A percentile compares a stretch with the other conserved stretches of the same genome.
These are phyloP conservation scores for Calonectris borealis DNA, from an alignment of 2,113 vertebrate genomes.

Conservation along the genomic window DNA sequence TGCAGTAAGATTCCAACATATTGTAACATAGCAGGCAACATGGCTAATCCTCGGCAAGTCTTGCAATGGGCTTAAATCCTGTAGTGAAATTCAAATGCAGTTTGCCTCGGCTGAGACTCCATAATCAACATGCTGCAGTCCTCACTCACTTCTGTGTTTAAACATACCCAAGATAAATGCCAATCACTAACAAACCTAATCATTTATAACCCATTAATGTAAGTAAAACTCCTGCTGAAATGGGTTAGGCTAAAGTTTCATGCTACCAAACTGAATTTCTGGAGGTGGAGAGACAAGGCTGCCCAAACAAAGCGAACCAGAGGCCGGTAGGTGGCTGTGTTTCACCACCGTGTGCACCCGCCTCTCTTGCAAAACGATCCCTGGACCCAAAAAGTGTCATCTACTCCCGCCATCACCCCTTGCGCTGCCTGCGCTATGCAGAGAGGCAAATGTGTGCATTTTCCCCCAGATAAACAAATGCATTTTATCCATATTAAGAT, in stretches of 20 bases:
- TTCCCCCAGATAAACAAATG: accelerated
- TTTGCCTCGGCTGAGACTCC: not conserved
- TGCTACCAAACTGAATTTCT: not conserved
- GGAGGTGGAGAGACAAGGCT: accelerated
- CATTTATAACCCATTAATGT: no score
- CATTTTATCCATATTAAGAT: not conserved
- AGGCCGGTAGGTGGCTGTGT: conserved; percentile 61
- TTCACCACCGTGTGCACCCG: not conserved
- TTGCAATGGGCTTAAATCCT: not conserved
- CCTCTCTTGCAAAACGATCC: accelerated
- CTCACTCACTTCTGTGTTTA: not conserved
- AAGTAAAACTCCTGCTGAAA: not conserved
- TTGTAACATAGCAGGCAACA: accelerated
- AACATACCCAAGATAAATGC: not conserved
- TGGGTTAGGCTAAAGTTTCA: not conserved
- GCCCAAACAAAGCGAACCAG: accelerated
- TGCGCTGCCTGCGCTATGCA: not conserved
- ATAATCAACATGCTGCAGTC: accelerated
- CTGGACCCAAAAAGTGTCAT: not conserved
- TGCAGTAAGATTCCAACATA: not conserved
- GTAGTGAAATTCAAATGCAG: not conserved
- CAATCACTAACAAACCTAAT: not conserved
- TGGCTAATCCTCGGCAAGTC: not conserved
- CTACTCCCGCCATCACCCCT: not conserved
- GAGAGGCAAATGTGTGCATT: not conserved